A percentile compares a stretch with the other conserved stretches of the same genome.
These are phyloP conservation scores for Pterocles burchelli DNA, from an alignment of 2,113 vertebrate genomes.

Conservation along the genomic window DNA sequence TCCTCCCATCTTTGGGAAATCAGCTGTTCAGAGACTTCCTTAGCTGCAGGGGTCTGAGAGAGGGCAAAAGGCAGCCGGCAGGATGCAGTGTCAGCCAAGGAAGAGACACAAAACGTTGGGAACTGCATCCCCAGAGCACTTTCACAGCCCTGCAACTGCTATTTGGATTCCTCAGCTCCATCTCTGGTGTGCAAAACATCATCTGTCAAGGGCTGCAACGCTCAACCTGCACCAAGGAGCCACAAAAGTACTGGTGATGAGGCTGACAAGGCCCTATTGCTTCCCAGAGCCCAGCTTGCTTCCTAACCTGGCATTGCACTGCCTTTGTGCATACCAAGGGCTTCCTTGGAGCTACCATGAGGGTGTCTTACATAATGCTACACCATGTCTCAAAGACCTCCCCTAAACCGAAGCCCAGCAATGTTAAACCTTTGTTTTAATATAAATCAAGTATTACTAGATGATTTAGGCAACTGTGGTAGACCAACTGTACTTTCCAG, in stretches of 20 bases:
- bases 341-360: background rate
- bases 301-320: background rate
- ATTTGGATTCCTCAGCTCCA: background rate
- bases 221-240: background rate
- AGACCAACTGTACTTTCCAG: background rate
- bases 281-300: background rate
- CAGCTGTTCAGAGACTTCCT: slow-evolving; percentile 34
- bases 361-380: background rate
- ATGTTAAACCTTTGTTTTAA: slow-evolving; percentile 10
- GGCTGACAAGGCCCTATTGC: background rate
- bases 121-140: background rate
- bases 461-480: background rate
- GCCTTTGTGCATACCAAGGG: background rate
- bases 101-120: background rate
- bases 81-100: slow-evolving; percentile 46
- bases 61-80: slow-evolving; percentile 28
- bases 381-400: background rate
- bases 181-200: background rate
- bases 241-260: background rate
- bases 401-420: background rate
- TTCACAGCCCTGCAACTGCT: background rate
- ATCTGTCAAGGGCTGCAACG: background rate
- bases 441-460: background rate
- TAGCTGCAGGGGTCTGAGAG: slow-evolving; percentile 41
- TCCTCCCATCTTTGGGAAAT: slow-evolving; percentile 19